Conservation (phyloP, 2,888 invertebrate genomes). For the Scaptodrosophila latifasciaeformis region DNA sequence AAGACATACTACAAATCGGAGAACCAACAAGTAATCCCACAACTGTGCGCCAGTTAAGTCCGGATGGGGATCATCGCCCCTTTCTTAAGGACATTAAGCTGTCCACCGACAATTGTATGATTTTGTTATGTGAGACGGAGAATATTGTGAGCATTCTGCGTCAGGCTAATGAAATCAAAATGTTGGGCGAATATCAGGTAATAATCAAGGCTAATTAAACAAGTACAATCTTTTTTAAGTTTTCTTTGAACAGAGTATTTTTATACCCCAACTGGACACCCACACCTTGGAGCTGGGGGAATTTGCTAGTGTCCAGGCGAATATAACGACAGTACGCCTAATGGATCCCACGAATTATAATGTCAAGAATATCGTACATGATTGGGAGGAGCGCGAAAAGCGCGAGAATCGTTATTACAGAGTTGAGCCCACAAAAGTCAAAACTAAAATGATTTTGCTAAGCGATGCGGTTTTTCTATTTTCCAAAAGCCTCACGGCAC, state of each 20-base stretch:
- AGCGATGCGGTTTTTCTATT: constrained; percentile 83
- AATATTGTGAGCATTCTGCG: constrained; percentile 80
- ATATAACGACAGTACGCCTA: constrained; percentile 72
- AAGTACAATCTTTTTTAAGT: background rate
- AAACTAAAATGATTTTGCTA: constrained; percentile 81
- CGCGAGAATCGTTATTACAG: constrained; percentile 64
- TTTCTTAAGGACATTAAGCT: constrained; percentile 85
- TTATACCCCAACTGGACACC: constrained; percentile 76
- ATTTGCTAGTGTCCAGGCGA: constrained; percentile 72
- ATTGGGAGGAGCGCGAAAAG: constrained; percentile 73
- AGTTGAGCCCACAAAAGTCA: constrained; percentile 59
- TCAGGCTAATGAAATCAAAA: constrained; percentile 87
- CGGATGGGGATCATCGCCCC: constrained; percentile 78
- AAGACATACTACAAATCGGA: constrained; percentile 86
- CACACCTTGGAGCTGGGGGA: constrained; percentile 76
- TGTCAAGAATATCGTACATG: constrained; percentile 72
- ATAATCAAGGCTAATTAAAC: background rate
- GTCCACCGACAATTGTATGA: constrained; percentile 82
- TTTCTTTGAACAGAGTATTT: constrained; percentile 76
- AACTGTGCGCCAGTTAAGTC: constrained; percentile 81
- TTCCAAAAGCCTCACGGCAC: constrained; percentile 76
- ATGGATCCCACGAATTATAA: constrained; percentile 74
- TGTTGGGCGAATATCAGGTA: constrained; percentile 87
- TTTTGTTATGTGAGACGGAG: constrained; percentile 85
- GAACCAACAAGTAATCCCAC: constrained; percentile 81